phyloP scores from a whole-genome alignment of 2,113 vertebrate species.

The Oplegnathus fasciatus region DNA sequence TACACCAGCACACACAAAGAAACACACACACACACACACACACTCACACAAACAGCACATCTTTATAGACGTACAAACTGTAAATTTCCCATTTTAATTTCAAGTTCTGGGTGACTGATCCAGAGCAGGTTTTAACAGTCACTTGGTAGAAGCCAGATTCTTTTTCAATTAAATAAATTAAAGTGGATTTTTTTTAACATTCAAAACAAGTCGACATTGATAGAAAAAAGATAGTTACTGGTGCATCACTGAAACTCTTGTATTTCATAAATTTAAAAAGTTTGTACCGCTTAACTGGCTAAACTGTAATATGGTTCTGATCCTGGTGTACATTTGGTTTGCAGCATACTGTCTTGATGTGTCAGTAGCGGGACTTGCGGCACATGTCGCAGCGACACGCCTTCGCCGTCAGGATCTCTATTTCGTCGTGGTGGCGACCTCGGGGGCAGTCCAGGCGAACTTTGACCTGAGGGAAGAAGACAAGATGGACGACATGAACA shows the following conservation, averaged over 20 bases:
- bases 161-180: constrained; percentile 19
- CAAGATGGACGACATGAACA: not conserved
- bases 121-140: not conserved
- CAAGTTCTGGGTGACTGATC: not conserved
- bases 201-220: constrained; percentile 8
- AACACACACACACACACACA: not conserved
- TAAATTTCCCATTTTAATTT: constrained; percentile 5
- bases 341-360: not conserved
- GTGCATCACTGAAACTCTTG: not conserved
- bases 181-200: constrained; percentile 27
- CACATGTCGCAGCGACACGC: constrained; percentile 92
- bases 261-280: not conserved
- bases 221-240: constrained; percentile 25
- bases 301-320: not conserved
- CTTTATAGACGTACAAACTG: not conserved
- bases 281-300: not conserved
- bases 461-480: constrained; percentile 83
- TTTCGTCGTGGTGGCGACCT: constrained; percentile 81
- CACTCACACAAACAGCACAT: not conserved
- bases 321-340: not conserved
- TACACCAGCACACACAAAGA: constrained; percentile 37
- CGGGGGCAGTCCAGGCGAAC: constrained; percentile 86
- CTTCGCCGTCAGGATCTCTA: constrained; percentile 88
- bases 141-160: not conserved
- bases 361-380: constrained; percentile 89